Evolutionary conservation across 2,888 invertebrate genomes (phyloP).

Genomic region (Acanthosepion lycidas): DNA sequence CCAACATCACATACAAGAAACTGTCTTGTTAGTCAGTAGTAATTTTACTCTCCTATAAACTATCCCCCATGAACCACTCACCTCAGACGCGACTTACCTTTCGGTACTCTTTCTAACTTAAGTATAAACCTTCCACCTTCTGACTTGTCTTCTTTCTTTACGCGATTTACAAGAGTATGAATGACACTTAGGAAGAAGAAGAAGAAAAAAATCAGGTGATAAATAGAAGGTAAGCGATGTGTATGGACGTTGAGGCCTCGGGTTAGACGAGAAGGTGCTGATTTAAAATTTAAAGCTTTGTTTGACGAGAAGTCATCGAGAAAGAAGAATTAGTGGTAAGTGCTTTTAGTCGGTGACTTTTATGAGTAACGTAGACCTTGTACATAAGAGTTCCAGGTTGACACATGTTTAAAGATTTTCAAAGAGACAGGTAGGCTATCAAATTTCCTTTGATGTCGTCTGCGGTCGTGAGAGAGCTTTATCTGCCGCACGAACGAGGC

Average conservation of each 20-base stretch:
- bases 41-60: neutral
- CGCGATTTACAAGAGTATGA: neutral
- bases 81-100: neutral
- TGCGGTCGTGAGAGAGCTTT: neutral
- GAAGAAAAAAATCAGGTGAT: neutral
- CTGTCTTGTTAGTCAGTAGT: neutral
- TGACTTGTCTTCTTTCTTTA: neutral
- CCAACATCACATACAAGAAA: neutral
- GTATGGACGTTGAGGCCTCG: neutral
- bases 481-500: neutral
- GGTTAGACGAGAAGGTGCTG: slow-evolving; percentile 23
- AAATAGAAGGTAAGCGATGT: neutral
- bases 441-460: neutral
- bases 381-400: neutral
- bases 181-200: neutral
- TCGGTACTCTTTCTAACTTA: neutral
- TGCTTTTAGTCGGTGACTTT: neutral
- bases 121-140: neutral
- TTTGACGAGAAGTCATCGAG: neutral
- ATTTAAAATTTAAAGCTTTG: neutral
- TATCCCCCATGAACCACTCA: neutral
- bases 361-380: neutral
- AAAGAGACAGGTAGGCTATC: neutral
- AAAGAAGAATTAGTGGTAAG: neutral
- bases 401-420: slow-evolving; percentile 9